Evolutionary conservation across 2,113 vertebrate genomes (phyloP).

Genomic region (Malurus alboscapulatus): DNA sequence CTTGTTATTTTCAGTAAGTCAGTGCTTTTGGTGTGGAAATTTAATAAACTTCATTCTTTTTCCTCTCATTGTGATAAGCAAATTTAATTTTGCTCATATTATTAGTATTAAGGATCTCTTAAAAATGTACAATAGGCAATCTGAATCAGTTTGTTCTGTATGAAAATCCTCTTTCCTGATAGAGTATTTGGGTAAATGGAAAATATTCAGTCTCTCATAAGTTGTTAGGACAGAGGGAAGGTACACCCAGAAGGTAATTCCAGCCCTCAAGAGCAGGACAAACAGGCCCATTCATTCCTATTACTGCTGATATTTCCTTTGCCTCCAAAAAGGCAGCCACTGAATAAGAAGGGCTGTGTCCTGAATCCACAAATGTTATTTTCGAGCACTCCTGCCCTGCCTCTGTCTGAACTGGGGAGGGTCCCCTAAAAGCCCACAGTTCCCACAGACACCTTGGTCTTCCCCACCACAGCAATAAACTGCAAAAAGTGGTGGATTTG

Average conservation of each 20-base stretch:
- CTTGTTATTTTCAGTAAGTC: slow-evolving; percentile 36
- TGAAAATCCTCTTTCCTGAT: not conserved
- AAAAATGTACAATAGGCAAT: not conserved
- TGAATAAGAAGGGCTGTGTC: not conserved
- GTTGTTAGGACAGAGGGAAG: not conserved
- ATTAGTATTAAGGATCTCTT: slow-evolving; percentile 18
- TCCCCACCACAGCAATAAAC: not conserved
- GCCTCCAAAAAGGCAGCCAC: not conserved
- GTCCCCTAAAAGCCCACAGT: not conserved
- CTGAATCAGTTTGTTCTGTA: not conserved
- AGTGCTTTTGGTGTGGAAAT: slow-evolving; percentile 3
- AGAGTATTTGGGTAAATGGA: not conserved
- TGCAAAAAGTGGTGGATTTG: not conserved
- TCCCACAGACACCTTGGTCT: not conserved
- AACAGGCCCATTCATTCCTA: not conserved
- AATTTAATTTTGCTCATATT: slow-evolving; percentile 34
- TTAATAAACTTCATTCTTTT: slow-evolving; percentile 52
- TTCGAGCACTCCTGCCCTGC: not conserved
- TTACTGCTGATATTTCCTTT: not conserved
- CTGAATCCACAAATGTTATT: not conserved
- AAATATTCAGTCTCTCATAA: not conserved
- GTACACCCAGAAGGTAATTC: not conserved
- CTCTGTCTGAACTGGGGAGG: not conserved
- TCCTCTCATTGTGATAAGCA: slow-evolving; percentile 19
- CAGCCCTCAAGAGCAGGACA: not conserved